A percentile compares a stretch with the other conserved stretches of the same genome.
Evolutionary conservation across 2,888 invertebrate species (phyloP).

Genomic region (Torymus auratus): DNA sequence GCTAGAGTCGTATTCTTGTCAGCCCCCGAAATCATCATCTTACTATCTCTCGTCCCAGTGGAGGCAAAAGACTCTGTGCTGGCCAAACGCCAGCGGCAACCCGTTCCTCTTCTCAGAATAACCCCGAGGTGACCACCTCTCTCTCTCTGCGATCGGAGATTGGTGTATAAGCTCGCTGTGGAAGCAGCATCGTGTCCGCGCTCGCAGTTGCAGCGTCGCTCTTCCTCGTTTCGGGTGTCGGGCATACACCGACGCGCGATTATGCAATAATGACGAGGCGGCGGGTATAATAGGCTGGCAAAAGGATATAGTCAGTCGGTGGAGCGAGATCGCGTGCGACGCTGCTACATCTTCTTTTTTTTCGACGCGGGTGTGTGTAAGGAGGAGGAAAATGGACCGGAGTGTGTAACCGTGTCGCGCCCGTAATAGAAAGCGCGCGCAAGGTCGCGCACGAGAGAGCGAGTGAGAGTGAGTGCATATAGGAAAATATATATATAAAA

Average conservation of each 20-base stretch:
- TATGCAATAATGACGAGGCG: conserved; percentile 64
- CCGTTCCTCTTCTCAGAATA: conserved; percentile 72
- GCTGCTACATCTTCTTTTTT: no score
- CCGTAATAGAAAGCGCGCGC: no score
- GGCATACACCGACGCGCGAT: conserved; percentile 54
- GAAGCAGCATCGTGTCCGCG: conserved; percentile 48
- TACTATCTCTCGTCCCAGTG: conserved; percentile 39
- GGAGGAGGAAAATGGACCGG: no score
- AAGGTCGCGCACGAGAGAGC: no score
- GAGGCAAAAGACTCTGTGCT: conserved; percentile 54
- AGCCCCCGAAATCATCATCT: no score
- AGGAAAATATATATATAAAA: no score
- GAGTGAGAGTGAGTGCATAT: no score
- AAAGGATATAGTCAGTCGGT: not conserved
- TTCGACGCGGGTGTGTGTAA: no score
- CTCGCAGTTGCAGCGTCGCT: conserved; percentile 70
- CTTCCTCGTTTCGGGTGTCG: conserved; percentile 69
- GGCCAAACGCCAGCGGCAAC: conserved; percentile 66
- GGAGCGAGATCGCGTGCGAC: no score
- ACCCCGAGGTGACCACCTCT: conserved; percentile 74
- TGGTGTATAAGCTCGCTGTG: no score
- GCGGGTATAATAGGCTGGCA: not conserved
- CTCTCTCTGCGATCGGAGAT: not conserved
- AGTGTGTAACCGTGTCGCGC: no score
- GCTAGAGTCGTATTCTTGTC: no score